Conservation (phyloP, 2,888 invertebrate genomes). For the Uloborus plumipes region DNA sequence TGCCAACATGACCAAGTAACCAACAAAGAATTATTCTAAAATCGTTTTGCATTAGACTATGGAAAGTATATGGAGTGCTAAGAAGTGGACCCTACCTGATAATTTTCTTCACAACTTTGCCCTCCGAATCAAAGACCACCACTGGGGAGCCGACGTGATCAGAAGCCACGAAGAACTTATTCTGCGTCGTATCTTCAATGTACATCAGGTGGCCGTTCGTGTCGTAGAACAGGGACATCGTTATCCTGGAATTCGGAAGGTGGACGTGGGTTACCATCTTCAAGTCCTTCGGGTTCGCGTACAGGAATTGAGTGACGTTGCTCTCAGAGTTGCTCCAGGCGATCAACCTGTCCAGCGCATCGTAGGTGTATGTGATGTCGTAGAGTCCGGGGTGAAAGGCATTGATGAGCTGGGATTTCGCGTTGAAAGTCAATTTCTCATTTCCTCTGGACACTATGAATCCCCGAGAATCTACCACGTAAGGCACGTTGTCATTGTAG, state of each 20-base stretch:
- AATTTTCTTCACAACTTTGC: slow-evolving; percentile 92
- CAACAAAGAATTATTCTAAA: too few relatives aligned
- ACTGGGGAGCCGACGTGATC: slow-evolving; percentile 95
- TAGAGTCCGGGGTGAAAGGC: slow-evolving; percentile 89
- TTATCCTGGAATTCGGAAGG: slow-evolving; percentile 89
- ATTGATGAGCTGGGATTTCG: slow-evolving; percentile 87
- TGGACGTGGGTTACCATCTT: slow-evolving; percentile 90
- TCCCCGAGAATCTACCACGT: slow-evolving; percentile 85
- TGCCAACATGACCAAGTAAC: too few relatives aligned
- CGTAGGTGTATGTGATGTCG: slow-evolving; percentile 86
- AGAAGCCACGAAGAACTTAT: slow-evolving; percentile 92
- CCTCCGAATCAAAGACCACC: slow-evolving; percentile 95
- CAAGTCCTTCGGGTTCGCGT: slow-evolving; percentile 87
- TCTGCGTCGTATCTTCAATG: slow-evolving; percentile 85
- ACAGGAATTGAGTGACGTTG: slow-evolving; percentile 96
- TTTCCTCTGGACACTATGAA: slow-evolving; percentile 93
- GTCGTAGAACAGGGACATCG: slow-evolving; percentile 92
- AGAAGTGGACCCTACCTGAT: slow-evolving; percentile 15
- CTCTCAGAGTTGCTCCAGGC: slow-evolving; percentile 93
- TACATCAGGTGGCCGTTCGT: slow-evolving; percentile 91
- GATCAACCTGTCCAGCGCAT: slow-evolving; percentile 87
- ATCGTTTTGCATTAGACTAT: too few relatives aligned
- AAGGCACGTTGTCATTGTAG: slow-evolving; percentile 69
- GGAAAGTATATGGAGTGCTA: too few relatives aligned
- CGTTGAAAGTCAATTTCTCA: slow-evolving; percentile 93